Base-by-base conservation (phyloP, 2,113 vertebrate genomes). In the Mastomys coucha region DNA sequence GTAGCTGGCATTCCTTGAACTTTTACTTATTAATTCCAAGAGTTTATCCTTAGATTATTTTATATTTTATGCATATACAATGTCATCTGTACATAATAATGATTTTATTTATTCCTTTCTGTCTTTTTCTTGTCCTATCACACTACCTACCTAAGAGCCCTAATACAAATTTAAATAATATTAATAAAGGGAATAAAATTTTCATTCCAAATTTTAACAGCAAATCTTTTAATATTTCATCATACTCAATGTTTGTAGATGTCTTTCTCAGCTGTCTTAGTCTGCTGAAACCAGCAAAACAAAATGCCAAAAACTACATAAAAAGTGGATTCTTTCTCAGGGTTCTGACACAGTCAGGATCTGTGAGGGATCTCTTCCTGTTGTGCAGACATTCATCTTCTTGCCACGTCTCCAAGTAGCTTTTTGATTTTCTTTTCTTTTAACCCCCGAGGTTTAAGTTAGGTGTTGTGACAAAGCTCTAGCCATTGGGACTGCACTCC, bases 41-140 rank as follows among this genome's bases (percentile, higher is more conserved):
- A 81, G 24, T 81, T 91, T 53, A 76, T 60, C 58, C 73, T 24
- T 76, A 36, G 33, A 56, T 33, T 78, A 16, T 70, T 70, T 53
- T 72, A 24, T 70, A 72, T 78, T 85, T 91, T 95, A 28, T 82
- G 49, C 39, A 76, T 67, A 69, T 1, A 63, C 26, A 88, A 81
- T 53, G 39, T 26, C 63, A 93, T 91, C 33, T 90, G 9, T 26
- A 7, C 28, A 93, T 75, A 17, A 72, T 51, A 84, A 88, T 56
- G 42, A 49, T 88, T 87, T 86, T 70, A 88, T 45, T 96, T 90
- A 19, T 93, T 92, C 36, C 31, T 90, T 93, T 90, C 36, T 53
- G 67, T 22, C 36, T 78, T 92, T 91, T 92, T 65, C 60, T 89
- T 85, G 53, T 56, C 42, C 63, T 92, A 65, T 65, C 76, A 73